These are phyloP conservation scores for Abramis brama DNA, from an alignment of 2,113 vertebrate species.

Conservation along the genomic window DNA sequence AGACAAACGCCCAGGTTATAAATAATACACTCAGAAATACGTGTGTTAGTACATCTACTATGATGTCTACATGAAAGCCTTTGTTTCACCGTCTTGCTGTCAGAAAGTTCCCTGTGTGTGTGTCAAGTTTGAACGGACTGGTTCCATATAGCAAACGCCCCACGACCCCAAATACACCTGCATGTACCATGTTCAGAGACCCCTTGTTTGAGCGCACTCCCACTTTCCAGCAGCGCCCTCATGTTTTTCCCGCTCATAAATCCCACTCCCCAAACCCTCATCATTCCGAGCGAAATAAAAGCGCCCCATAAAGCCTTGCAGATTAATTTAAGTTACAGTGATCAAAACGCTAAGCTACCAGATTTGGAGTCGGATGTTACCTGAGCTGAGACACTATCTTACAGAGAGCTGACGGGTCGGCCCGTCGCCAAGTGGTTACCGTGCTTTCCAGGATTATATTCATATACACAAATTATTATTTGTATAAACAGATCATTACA, in stretches of 20 bases:
- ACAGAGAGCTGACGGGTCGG: not conserved
- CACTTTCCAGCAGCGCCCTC: not conserved
- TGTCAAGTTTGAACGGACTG: not conserved
- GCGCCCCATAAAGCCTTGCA: not conserved
- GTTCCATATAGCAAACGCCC: slow-evolving; percentile 4
- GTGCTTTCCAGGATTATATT: slow-evolving; percentile 39
- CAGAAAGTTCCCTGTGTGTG: slow-evolving; percentile 34
- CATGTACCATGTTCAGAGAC: not conserved
- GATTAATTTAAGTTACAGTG: slow-evolving; percentile 8
- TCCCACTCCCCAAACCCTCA: not conserved
- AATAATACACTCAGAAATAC: slow-evolving; percentile 65
- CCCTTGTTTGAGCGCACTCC: slow-evolving; percentile 2
- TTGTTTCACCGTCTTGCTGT: slow-evolving; percentile 34
- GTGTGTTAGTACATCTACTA: slow-evolving; percentile 60
- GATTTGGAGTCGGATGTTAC: slow-evolving; percentile 30
- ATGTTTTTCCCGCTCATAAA: not conserved
- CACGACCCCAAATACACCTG: not conserved
- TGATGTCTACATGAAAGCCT: slow-evolving; percentile 39
- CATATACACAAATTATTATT: slow-evolving; percentile 37
- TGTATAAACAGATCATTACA: slow-evolving; percentile 27
- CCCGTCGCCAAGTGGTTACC: slow-evolving; percentile 15
- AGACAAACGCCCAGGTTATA: slow-evolving; percentile 70
- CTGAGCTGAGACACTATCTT: slow-evolving; percentile 39
- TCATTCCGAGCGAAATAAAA: slow-evolving; percentile 10
- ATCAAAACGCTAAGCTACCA: not conserved